Conservation (phyloP, 53 echinoderm and acorn worm genomes). For the Mesocentrotus franciscanus region DNA sequence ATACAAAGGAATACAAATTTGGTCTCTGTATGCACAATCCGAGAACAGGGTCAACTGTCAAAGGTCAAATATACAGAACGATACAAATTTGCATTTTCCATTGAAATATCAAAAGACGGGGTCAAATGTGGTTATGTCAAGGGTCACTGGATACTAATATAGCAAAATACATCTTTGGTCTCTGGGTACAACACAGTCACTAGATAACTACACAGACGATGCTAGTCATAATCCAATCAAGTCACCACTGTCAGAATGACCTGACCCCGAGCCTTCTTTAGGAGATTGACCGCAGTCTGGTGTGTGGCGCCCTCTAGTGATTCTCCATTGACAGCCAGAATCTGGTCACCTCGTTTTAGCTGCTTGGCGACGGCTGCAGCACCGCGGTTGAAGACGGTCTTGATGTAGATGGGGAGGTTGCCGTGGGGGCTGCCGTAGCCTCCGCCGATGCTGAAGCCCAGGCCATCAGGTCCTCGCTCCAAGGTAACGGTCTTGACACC, state of each 20-base stretch:
- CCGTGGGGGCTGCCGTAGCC: slow-evolving; percentile 96
- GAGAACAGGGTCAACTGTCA: neutral
- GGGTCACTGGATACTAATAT: neutral
- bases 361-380: slow-evolving; percentile 85
- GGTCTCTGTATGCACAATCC: neutral
- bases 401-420: slow-evolving; percentile 98
- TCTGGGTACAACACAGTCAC: neutral
- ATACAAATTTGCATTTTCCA: neutral
- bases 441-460: slow-evolving; percentile 97
- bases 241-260: slow-evolving; percentile 83
- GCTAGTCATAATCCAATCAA: slow-evolving; percentile 9
- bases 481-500: slow-evolving; percentile 79
- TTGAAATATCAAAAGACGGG: neutral
- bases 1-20: neutral
- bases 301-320: slow-evolving; percentile 85
- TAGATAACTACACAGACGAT: neutral
- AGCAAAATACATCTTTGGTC: neutral
- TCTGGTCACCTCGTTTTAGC: slow-evolving; percentile 91
- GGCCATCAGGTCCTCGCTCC: slow-evolving; percentile 88
- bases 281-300: slow-evolving; percentile 84
- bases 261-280: slow-evolving; percentile 85
- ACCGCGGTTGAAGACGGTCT: slow-evolving; percentile 94
- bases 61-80: neutral
- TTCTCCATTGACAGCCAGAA: slow-evolving; percentile 88
- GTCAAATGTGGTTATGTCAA: neutral